These are phyloP conservation scores for Pygoscelis adeliae DNA, from an alignment of 2,113 vertebrate species.

Conservation along the genomic window DNA sequence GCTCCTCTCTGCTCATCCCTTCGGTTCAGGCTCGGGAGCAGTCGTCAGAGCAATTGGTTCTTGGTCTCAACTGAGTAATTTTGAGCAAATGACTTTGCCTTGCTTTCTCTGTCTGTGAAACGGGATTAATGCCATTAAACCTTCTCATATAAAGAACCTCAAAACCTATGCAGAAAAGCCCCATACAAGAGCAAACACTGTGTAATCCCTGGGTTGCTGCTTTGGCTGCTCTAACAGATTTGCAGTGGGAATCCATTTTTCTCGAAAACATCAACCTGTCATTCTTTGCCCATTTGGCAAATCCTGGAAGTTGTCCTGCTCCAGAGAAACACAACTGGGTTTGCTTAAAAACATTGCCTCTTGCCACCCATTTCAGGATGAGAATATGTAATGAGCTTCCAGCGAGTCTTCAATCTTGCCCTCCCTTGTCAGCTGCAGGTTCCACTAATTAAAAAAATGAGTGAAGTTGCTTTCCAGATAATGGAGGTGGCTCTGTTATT, in stretches of 20 bases:
- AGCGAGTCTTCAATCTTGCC: background rate
- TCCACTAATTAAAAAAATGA: conserved; percentile 11
- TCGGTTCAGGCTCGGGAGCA: background rate
- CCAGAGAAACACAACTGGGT: background rate
- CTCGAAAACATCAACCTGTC: background rate
- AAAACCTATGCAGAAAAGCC: background rate
- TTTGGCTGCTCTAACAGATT: background rate
- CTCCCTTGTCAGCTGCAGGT: background rate
- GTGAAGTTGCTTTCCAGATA: conserved; percentile 8
- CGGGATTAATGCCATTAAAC: background rate
- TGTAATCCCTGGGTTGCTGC: background rate
- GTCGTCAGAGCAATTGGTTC: background rate
- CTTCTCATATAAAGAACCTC: background rate
- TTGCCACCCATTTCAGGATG: background rate
- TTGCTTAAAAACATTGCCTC: background rate
- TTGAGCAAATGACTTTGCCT: background rate
- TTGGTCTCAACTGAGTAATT: background rate
- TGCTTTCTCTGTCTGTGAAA: background rate
- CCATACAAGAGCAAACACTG: background rate
- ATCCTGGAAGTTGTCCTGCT: conserved; percentile 10
- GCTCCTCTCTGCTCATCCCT: background rate
- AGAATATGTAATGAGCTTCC: background rate
- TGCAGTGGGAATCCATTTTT: background rate
- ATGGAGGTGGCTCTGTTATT: background rate
- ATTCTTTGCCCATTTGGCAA: background rate